phyloP scores from a whole-genome alignment of 37 sponge, comb jelly and placozoan genomes.

The Spongilla lacustris region DNA sequence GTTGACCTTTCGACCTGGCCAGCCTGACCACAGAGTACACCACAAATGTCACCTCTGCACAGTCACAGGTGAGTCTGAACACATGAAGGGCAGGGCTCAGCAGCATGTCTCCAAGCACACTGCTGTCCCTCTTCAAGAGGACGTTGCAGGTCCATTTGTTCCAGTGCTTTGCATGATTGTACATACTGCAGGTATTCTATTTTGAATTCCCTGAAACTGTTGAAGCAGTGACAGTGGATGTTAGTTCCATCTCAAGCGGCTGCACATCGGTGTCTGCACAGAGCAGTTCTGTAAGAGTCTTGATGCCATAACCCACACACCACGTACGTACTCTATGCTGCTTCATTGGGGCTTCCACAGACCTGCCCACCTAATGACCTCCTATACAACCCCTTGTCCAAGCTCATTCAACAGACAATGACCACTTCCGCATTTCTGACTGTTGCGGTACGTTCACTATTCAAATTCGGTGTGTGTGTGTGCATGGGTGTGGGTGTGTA shows the following conservation, averaged over 20 bases:
- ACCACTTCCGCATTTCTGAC: slow-evolving; percentile 50
- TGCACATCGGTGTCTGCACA: slow-evolving; percentile 71
- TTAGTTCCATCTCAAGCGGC: background rate
- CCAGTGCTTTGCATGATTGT: background rate
- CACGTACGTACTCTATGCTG: background rate
- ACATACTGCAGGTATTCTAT: slow-evolving; percentile 30
- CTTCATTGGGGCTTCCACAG: background rate
- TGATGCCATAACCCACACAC: too few relatives aligned
- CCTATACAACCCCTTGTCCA: slow-evolving; percentile 31
- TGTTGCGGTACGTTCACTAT: slow-evolving; percentile 6
- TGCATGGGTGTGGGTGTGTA: background rate
- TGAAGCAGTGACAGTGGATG: slow-evolving; percentile 28
- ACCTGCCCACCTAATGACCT: slow-evolving; percentile 65
- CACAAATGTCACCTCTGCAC: background rate
- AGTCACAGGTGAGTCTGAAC: background rate
- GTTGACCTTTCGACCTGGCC: background rate
- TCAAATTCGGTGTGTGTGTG: background rate
- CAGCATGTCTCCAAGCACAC: too few relatives aligned
- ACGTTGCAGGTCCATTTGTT: too few relatives aligned
- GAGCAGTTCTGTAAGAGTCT: slow-evolving; percentile 55
- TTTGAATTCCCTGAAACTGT: slow-evolving; percentile 44
- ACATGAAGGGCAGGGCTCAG: too few relatives aligned
- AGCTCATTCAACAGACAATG: slow-evolving; percentile 66
- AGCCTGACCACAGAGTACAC: background rate
- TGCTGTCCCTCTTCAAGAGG: too few relatives aligned